Conservation (phyloP, 2,113 vertebrate species). For the Bufo bufo region DNA sequence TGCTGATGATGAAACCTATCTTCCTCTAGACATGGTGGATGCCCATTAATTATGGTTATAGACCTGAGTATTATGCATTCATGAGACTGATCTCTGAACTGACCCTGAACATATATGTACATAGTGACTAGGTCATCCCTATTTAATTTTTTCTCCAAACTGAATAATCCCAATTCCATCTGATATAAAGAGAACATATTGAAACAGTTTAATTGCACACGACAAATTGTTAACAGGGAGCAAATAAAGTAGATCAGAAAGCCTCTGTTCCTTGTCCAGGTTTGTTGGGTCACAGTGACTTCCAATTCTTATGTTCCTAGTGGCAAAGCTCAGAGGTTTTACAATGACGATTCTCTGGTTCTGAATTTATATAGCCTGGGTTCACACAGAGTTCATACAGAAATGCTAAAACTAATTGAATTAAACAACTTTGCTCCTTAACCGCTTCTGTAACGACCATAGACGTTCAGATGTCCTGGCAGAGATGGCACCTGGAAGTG, state of each 20-base stretch:
- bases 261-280: slow-evolving; percentile 41
- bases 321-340: neutral
- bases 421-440: neutral
- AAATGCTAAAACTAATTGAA: neutral
- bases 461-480: too few relatives aligned
- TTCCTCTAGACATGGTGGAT: neutral
- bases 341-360: neutral
- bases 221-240: slow-evolving; percentile 22
- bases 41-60: too few relatives aligned
- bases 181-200: slow-evolving; percentile 21
- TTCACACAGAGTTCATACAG: neutral
- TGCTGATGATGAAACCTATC: neutral
- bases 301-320: neutral
- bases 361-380: neutral
- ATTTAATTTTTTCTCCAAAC: neutral
- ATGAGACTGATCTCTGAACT: neutral
- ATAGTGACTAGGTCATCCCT: neutral
- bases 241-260: slow-evolving; percentile 28
- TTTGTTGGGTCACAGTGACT: slow-evolving; percentile 40
- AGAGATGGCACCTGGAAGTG: too few relatives aligned
- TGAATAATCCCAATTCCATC: neutral
- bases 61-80: too few relatives aligned
- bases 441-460: too few relatives aligned
- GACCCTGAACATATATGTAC: neutral
- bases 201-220: slow-evolving; percentile 9